Percentiles rank a stretch among this genome's conserved stretches.
phyloP scores from a whole-genome alignment of 2,113 vertebrate species.

The Notothenia rossii region DNA sequence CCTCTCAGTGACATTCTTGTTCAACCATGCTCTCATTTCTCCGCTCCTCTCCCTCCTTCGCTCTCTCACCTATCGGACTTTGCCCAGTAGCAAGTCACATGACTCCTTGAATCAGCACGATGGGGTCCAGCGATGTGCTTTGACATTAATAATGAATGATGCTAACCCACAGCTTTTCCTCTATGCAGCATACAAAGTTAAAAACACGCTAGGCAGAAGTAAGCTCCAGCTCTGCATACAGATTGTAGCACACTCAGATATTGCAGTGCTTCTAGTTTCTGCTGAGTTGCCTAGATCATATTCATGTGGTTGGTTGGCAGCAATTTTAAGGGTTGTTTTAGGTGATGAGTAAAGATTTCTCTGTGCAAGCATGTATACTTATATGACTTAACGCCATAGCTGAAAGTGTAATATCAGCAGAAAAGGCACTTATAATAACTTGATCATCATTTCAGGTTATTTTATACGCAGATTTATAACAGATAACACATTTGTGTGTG shows the following conservation, averaged over 20 bases:
- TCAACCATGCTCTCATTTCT: conserved; percentile 14
- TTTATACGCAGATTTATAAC: not conserved
- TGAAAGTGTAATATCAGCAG: conserved; percentile 18
- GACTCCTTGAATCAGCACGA: conserved; percentile 43
- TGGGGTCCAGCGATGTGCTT: conserved; percentile 39
- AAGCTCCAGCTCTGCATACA: conserved; percentile 2
- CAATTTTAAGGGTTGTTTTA: not conserved
- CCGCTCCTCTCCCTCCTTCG: conserved; percentile 23
- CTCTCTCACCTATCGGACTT: not conserved
- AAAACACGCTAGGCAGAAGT: conserved; percentile 20
- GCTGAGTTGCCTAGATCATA: not conserved
- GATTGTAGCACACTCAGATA: not conserved
- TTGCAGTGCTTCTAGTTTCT: conserved; percentile 4
- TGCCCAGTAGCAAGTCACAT: conserved; percentile 43
- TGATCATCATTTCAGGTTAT: conserved; percentile 3
- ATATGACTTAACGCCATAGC: conserved; percentile 17
- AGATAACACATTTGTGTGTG: not conserved
- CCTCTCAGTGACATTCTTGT: conserved; percentile 24
- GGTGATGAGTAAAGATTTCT: conserved; percentile 18
- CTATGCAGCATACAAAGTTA: conserved; percentile 20
- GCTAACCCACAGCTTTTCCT: conserved; percentile 39
- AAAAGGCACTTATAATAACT: conserved; percentile 22
- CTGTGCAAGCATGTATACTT: not conserved
- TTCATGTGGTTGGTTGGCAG: not conserved
- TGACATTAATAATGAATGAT: conserved; percentile 68